Evolutionary conservation across 2,888 invertebrate genomes (phyloP).

Genomic region (Volucella inanis): DNA sequence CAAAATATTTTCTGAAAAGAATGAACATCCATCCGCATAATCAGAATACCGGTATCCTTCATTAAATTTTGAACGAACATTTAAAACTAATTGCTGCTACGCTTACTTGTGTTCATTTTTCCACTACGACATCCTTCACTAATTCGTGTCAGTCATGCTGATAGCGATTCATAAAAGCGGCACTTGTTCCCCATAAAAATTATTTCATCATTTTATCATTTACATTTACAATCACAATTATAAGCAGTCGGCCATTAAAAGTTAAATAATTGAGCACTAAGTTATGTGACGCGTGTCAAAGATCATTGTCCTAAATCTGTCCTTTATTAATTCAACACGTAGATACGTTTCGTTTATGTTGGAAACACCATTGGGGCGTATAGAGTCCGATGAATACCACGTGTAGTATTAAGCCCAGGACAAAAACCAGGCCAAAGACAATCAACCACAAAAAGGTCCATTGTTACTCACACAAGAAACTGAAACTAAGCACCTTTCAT

Average conservation of each 20-base stretch:
- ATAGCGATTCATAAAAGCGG: too few relatives aligned
- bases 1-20: too few relatives aligned
- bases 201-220: too few relatives aligned
- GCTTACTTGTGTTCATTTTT: too few relatives aligned
- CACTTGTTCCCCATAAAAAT: too few relatives aligned
- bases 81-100: too few relatives aligned
- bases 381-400: too few relatives aligned
- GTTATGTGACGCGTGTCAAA: slow-evolving; percentile 35
- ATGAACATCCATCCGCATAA: too few relatives aligned
- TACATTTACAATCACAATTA: not conserved
- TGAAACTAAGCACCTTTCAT: not conserved
- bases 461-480: slow-evolving; percentile 22
- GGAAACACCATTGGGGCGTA: not conserved
- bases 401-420: not conserved
- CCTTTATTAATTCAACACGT: slow-evolving; percentile 21
- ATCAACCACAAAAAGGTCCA: slow-evolving; percentile 1
- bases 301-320: slow-evolving; percentile 34
- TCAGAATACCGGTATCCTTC: too few relatives aligned
- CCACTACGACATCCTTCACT: too few relatives aligned
- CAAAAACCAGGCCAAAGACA: not conserved
- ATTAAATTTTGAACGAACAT: too few relatives aligned
- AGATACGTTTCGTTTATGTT: slow-evolving; percentile 27
- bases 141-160: too few relatives aligned
- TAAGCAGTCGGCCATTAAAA: slow-evolving; percentile 20
- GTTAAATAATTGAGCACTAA: slow-evolving; percentile 42